A percentile compares a stretch with the other conserved stretches of the same genome.
Evolutionary conservation across 2,113 vertebrate genomes (phyloP).

Genomic region (Cheirogaleus medius): DNA sequence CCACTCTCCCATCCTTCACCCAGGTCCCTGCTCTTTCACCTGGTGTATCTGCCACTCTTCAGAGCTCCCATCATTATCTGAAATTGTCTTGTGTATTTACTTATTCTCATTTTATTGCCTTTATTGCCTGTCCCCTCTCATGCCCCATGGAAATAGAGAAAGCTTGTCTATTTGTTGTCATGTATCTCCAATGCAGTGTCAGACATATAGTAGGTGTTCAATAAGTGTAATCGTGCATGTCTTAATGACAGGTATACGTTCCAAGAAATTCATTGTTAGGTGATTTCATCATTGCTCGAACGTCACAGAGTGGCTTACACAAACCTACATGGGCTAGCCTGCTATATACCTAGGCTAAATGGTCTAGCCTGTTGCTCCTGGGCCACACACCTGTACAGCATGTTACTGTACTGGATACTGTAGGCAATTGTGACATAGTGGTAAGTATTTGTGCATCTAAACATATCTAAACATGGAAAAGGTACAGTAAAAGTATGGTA

Average conservation of each 20-base stretch:
- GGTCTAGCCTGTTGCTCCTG: background rate
- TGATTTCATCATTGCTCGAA: background rate
- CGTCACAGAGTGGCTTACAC: background rate
- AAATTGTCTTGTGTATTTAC: background rate
- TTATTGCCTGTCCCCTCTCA: background rate
- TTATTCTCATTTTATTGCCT: background rate
- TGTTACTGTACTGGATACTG: background rate
- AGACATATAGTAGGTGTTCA: background rate
- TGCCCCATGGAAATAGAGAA: background rate
- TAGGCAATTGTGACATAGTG: background rate
- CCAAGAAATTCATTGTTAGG: background rate
- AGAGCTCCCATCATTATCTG: background rate
- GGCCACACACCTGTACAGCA: background rate
- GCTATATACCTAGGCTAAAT: background rate
- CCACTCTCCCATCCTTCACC: background rate
- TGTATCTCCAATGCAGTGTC: background rate
- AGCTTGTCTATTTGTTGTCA: background rate
- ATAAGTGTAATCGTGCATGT: background rate
- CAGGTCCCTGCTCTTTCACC: background rate
- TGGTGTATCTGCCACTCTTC: background rate
- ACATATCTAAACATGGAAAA: background rate
- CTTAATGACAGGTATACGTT: background rate
- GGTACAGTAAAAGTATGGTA: background rate
- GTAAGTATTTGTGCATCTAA: background rate
- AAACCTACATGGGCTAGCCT: background rate